These are phyloP conservation scores for Dryas iulia DNA, from an alignment of 1,140 invertebrate species.

Conservation along the genomic window DNA sequence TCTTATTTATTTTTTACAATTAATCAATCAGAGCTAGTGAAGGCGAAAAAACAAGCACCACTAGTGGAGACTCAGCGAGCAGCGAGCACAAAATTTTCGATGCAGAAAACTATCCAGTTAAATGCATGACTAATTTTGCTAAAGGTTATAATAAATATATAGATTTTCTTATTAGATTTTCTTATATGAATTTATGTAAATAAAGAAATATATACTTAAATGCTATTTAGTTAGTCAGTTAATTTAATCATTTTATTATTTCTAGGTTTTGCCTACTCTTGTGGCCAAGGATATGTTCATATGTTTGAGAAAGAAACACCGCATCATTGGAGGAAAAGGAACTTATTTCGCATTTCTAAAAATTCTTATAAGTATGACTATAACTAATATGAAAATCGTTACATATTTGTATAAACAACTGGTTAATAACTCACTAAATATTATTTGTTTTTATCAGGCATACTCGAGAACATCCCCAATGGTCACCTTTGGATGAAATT, in stretches of 20 bases:
- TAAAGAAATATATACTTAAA: no score
- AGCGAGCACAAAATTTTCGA: conserved; percentile 36
- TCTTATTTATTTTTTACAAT: background rate
- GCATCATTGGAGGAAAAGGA: conserved; percentile 82
- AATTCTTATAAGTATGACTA: conserved; percentile 71
- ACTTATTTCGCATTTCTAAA: conserved; percentile 81
- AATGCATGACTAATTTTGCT: conserved; percentile 57
- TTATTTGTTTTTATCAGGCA: conserved; percentile 44
- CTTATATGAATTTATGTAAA: no score
- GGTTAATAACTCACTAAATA: background rate
- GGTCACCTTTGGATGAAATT: conserved; percentile 78
- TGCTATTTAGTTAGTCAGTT: no score
- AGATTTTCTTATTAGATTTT: background rate
- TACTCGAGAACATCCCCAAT: conserved; percentile 66
- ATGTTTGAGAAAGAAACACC: conserved; percentile 84
- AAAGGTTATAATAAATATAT: conserved; percentile 49
- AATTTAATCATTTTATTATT: background rate
- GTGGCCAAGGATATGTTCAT: conserved; percentile 82
- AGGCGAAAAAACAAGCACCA: conserved; percentile 55
- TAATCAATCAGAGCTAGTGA: conserved; percentile 42
- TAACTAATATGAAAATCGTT: conserved; percentile 19
- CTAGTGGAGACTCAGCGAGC: conserved; percentile 51
- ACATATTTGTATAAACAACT: background rate
- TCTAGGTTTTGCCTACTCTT: conserved; percentile 83
- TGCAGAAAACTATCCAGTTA: conserved; percentile 52